These are phyloP conservation scores for Lonchura striata DNA, from an alignment of 2,113 vertebrate genomes.

Conservation along the genomic window DNA sequence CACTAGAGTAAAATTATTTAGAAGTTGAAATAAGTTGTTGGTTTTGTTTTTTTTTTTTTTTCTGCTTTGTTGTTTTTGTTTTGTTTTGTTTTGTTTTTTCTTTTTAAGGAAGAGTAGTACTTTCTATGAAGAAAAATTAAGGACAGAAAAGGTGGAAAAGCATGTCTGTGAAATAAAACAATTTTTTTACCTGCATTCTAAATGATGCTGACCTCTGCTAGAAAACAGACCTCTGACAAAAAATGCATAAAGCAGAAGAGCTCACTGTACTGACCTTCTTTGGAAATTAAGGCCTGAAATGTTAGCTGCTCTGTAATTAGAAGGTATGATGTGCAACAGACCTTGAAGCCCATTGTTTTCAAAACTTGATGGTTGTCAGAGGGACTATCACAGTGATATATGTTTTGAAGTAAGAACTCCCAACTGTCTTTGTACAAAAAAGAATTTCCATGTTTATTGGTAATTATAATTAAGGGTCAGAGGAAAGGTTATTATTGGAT, in stretches of 20 bases:
- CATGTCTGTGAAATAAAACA: neutral
- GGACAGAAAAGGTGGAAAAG: neutral
- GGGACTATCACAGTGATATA: neutral
- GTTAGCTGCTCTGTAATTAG: neutral
- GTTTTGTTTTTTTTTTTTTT: neutral
- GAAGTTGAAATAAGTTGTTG: neutral
- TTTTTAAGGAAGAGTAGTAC: neutral
- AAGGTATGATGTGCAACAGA: neutral
- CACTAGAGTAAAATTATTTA: neutral
- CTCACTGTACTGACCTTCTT: neutral
- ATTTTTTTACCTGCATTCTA: neutral
- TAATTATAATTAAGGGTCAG: conserved; percentile 23
- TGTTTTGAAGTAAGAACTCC: neutral
- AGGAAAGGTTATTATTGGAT: neutral
- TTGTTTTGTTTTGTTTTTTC: too few species aligned
- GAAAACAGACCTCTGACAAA: neutral
- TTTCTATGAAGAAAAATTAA: neutral
- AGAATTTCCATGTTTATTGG: neutral
- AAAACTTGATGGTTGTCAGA: neutral
- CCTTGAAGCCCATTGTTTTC: conserved; percentile 12
- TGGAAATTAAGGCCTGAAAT: neutral
- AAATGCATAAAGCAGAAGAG: neutral
- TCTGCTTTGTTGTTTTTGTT: too few species aligned
- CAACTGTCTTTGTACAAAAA: neutral
- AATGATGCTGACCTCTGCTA: neutral